phyloP scores from a whole-genome alignment of 2,113 vertebrate genomes.

The Pollimyrus isidori region DNA sequence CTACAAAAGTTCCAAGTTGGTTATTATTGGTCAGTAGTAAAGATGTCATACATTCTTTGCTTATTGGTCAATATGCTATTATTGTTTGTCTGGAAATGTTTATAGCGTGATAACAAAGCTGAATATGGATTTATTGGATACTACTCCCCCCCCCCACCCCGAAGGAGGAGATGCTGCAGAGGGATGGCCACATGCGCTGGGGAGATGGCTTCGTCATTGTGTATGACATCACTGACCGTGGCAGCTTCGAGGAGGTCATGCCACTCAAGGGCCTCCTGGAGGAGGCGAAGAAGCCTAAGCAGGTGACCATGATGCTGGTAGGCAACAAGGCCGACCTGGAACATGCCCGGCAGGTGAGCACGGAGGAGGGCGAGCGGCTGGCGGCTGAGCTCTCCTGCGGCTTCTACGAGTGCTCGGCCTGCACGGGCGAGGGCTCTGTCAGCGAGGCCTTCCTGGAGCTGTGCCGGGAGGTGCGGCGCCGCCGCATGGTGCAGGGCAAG shows the following conservation, averaged over 20 bases:
- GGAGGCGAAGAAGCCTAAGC: constrained; percentile 90
- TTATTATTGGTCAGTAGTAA: not conserved
- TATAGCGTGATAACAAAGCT: not conserved
- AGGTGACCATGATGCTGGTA: constrained; percentile 85
- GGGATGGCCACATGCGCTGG: constrained; percentile 91
- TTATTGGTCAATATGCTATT: not conserved
- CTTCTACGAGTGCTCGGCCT: constrained; percentile 95
- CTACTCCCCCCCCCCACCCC: too few species aligned
- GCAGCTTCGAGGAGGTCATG: constrained; percentile 87
- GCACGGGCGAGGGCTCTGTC: constrained; percentile 78
- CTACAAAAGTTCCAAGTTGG: not conserved
- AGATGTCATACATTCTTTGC: not conserved
- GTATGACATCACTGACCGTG: constrained; percentile 92
- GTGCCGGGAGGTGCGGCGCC: constrained; percentile 81
- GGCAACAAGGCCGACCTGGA: constrained; percentile 96
- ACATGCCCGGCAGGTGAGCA: constrained; percentile 84
- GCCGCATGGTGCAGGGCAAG: constrained; percentile 88
- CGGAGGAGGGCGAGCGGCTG: constrained; percentile 88
- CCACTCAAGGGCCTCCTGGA: constrained; percentile 81
- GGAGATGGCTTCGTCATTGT: constrained; percentile 89
- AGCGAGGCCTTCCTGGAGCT: constrained; percentile 90
- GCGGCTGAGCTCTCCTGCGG: constrained; percentile 88
- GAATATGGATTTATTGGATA: not conserved
- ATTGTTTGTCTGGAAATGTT: not conserved
- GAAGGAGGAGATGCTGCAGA: constrained; percentile 87